Percentiles rank a stretch among this genome's conserved stretches.
Conservation (phyloP, 2,113 vertebrate species). For the Tachysurus vachellii region DNA sequence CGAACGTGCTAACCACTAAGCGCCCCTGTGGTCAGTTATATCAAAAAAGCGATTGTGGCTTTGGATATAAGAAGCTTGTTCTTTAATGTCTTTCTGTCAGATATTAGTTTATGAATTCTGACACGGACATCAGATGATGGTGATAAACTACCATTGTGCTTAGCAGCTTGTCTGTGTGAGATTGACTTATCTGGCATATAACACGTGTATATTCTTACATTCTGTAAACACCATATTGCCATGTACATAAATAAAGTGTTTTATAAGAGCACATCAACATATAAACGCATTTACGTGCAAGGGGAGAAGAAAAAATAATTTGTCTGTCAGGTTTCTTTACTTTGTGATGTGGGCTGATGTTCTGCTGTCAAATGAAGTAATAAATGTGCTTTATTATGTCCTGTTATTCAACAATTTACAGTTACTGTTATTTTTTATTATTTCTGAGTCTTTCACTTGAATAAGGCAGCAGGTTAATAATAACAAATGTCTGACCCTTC, state of each 20-base stretch:
- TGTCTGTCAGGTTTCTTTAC: slow-evolving; percentile 76
- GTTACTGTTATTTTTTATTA: slow-evolving; percentile 69
- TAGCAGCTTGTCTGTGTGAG: neutral
- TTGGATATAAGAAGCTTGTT: neutral
- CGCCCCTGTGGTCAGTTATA: no score
- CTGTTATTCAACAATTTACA: slow-evolving; percentile 62
- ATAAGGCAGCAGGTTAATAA: neutral
- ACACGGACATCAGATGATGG: neutral
- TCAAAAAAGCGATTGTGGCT: no score
- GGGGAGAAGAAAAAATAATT: slow-evolving; percentile 65
- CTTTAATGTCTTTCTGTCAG: neutral
- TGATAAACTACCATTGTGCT: neutral
- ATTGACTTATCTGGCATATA: neutral
- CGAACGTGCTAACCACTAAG: no score
- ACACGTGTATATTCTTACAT: neutral
- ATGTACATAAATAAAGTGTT: neutral
- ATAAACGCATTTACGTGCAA: neutral
- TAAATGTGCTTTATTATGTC: slow-evolving; percentile 72
- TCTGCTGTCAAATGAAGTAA: slow-evolving; percentile 68
- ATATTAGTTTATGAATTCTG: neutral
- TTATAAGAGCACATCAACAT: neutral
- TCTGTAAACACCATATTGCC: neutral
- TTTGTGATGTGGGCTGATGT: slow-evolving; percentile 61
- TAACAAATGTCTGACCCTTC: neutral
- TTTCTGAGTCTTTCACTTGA: neutral